These are phyloP conservation scores for Thelaira solivaga DNA, from an alignment of 2,888 invertebrate genomes.

Conservation along the genomic window DNA sequence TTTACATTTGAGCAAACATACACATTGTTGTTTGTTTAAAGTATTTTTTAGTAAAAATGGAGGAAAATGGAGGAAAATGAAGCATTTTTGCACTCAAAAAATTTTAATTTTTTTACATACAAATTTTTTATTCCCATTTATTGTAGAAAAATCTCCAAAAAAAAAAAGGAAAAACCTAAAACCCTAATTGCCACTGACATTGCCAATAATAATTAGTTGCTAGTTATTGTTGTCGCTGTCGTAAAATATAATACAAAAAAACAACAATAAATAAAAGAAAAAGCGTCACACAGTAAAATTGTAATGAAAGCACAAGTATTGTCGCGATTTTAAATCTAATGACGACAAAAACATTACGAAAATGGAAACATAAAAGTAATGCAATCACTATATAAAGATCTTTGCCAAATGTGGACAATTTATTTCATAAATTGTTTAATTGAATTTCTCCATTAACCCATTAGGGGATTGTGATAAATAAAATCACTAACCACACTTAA, in stretches of 20 bases:
- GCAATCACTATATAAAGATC: constrained; percentile 16
- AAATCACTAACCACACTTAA: too few species aligned
- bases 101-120: too few species aligned
- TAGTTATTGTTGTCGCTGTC: background rate
- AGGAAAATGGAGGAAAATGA: too few species aligned
- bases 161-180: background rate
- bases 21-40: too few species aligned
- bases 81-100: too few species aligned
- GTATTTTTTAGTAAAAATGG: too few species aligned
- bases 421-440: constrained; percentile 23
- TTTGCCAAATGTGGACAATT: constrained; percentile 19
- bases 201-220: constrained; percentile 52
- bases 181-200: constrained; percentile 49
- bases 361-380: background rate
- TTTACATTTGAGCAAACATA: too few species aligned
- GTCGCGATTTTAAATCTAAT: constrained; percentile 1
- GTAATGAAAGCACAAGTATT: constrained; percentile 38
- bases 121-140: too few species aligned
- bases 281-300: background rate
- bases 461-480: background rate
- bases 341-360: constrained; percentile 1
- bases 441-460: constrained; percentile 45
- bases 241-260: constrained; percentile 21
- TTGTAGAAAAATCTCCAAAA: background rate
- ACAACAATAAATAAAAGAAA: background rate